Percentiles rank a stretch among this genome's conserved stretches.
Conservation (phyloP, 1,140 invertebrate genomes). For the Drosophila chauvacae region DNA sequence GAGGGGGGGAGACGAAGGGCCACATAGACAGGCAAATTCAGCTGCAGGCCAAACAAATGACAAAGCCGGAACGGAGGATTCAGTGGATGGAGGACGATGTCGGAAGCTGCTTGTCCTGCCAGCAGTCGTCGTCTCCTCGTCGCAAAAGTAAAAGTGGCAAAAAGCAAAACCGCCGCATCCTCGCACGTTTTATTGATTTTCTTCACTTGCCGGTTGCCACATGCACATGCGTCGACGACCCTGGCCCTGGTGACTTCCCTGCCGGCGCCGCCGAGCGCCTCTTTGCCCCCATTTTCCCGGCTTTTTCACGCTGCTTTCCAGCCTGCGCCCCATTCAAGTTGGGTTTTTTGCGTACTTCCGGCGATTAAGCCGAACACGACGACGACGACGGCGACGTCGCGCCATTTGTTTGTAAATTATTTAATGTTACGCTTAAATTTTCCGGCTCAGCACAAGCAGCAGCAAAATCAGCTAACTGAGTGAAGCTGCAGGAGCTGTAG, state of each 20-base stretch:
- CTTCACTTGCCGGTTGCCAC: constrained; percentile 57
- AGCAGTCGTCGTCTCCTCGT: constrained; percentile 55
- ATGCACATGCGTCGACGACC: constrained; percentile 78
- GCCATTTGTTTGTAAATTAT: constrained; percentile 82
- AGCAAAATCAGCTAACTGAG: constrained; percentile 50
- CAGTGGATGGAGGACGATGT: constrained; percentile 42
- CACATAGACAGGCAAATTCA: constrained; percentile 73
- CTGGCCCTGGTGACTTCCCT: constrained; percentile 46
- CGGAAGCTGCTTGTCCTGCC: constrained; percentile 75
- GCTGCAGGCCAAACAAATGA: constrained; percentile 82
- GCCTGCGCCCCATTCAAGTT: constrained; percentile 36
- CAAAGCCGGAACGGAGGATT: constrained; percentile 57
- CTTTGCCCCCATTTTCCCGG: background rate
- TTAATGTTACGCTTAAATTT: constrained; percentile 83
- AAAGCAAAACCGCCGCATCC: constrained; percentile 56
- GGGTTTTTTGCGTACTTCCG: constrained; percentile 68
- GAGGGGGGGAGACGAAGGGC: constrained; percentile 5
- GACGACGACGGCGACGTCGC: constrained; percentile 46
- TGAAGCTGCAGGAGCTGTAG: constrained; percentile 27
- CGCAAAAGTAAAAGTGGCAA: constrained; percentile 79
- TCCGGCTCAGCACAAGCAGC: constrained; percentile 63
- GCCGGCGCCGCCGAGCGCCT: background rate
- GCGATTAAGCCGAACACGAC: constrained; percentile 70
- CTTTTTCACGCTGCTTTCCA: constrained; percentile 8
- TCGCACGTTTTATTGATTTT: constrained; percentile 83